phyloP scores from a whole-genome alignment of 1,140 invertebrate species.

The Diabrotica undecimpunctata region DNA sequence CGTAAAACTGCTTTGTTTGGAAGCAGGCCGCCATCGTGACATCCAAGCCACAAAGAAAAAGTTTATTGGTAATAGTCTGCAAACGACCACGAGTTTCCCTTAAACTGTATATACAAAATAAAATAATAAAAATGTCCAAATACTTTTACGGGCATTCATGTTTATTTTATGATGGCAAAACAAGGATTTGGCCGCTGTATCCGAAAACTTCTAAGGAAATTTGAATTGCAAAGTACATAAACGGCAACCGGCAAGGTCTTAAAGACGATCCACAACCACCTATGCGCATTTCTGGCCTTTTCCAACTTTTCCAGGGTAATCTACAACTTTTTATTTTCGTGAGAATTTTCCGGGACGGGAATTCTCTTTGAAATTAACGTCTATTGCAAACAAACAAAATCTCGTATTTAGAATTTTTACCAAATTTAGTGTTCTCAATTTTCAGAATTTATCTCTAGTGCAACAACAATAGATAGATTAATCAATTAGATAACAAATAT shows the following conservation, averaged over 20 bases:
- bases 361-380: neutral
- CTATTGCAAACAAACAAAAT: neutral
- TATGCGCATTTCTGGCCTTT: neutral
- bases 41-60: neutral
- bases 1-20: too few species aligned
- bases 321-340: neutral
- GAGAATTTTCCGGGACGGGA: neutral
- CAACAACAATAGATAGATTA: too few species aligned
- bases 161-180: constrained; percentile 24
- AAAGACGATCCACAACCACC: constrained; percentile 21
- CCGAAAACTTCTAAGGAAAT: constrained; percentile 6
- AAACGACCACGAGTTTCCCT: neutral
- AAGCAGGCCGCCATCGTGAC: too few species aligned
- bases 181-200: constrained; percentile 15
- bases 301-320: constrained; percentile 6
- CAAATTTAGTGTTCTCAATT: too few species aligned
- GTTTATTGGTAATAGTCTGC: neutral
- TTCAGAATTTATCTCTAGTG: too few species aligned
- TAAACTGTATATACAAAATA: neutral
- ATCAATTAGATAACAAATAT: too few species aligned
- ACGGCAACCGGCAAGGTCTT: constrained; percentile 13
- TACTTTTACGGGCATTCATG: constrained; percentile 15
- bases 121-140: constrained; percentile 5
- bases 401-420: too few species aligned
- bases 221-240: constrained; percentile 22